Percentiles rank a stretch among this genome's conserved stretches.
phyloP scores from a whole-genome alignment of 2,888 invertebrate species.

The Megalurothrips usitatus region DNA sequence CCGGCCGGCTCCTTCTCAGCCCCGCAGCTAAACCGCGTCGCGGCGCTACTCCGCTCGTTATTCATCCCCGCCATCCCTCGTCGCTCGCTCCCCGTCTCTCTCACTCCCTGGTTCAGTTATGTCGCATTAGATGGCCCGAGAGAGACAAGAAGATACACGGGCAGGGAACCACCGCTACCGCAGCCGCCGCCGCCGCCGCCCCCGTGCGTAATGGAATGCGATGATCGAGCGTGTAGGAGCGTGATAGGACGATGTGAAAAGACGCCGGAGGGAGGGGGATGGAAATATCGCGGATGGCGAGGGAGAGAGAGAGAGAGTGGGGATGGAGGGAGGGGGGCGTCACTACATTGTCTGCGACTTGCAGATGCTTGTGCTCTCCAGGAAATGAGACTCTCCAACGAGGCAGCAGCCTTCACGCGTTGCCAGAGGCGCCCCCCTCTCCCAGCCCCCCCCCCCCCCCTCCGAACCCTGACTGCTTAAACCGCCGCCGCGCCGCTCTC shows the following conservation, averaged over 20 bases:
- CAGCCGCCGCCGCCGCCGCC: too few relatives aligned
- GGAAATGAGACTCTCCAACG: not conserved
- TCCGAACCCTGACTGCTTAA: not conserved
- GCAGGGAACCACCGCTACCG: too few relatives aligned
- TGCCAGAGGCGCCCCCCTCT: not conserved
- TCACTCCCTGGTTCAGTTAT: not conserved
- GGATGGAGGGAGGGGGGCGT: not conserved
- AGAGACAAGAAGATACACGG: not conserved
- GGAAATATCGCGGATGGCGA: not conserved
- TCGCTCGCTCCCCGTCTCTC: not conserved
- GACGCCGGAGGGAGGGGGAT: not conserved
- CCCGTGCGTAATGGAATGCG: not conserved
- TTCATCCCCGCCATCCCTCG: too few relatives aligned
- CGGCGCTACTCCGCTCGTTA: not conserved
- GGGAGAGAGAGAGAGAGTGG: not conserved
- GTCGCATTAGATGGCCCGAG: slow-evolving; percentile 18
- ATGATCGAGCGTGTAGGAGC: not conserved
- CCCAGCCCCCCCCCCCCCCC: not conserved
- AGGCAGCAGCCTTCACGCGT: not conserved
- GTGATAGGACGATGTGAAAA: not conserved
- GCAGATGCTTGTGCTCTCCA: not conserved
- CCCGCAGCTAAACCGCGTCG: not conserved
- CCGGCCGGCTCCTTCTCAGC: not conserved
- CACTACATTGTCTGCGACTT: not conserved
- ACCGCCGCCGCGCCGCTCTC: not conserved